Evolutionary conservation across 2,113 vertebrate genomes (phyloP), one percentile per base, ranked within the genome.

Genomic region (Nansenia antarctica): DNA sequence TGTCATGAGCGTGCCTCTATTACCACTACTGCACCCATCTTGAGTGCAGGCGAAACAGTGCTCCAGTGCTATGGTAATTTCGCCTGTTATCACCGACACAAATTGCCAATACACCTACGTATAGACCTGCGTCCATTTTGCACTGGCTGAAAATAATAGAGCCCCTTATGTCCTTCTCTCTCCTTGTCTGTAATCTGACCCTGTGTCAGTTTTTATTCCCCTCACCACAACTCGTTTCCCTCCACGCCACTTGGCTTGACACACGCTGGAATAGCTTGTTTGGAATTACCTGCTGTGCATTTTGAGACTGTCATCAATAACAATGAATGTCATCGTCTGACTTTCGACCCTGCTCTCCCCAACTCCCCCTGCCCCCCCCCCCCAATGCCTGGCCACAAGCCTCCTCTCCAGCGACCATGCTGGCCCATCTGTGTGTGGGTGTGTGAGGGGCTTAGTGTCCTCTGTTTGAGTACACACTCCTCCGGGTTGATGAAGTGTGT

Each of bases 301-400:
- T 65, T 45, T 9, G 47, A 66, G 49, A 65, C n/a, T 57, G 3
- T 52, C 42, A 59, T 64, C 67, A 74, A 62, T 74, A 62, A 67
- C 72, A 65, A 67, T 61, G 54, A 65, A 31, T 65, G 42, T 73
- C 61, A 64, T 72, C 32, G 49, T 73, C 39, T 65, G 31, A 53
- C 45, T 24, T 22, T 26, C 31, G 5, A 31, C 27, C 29, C 55
- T 31, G 27, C 47, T n/a, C n/a, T n/a, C n/a, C n/a, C n/a, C n/a
- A n/a, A n/a, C n/a, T n/a, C n/a, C n/a, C n/a, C n/a, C n/a, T n/a
- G n/a, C n/a, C n/a, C n/a, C n/a, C n/a, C n/a, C n/a, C n/a, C n/a
- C n/a, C n/a, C n/a, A n/a, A n/a, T n/a, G n/a, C n/a, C n/a, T n/a
- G n/a, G n/a, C n/a, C n/a, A n/a, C n/a, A n/a, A n/a, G n/a, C n/a